phyloP scores from a whole-genome alignment of 2,888 invertebrate species.

The Hoplodrina ambigua region DNA sequence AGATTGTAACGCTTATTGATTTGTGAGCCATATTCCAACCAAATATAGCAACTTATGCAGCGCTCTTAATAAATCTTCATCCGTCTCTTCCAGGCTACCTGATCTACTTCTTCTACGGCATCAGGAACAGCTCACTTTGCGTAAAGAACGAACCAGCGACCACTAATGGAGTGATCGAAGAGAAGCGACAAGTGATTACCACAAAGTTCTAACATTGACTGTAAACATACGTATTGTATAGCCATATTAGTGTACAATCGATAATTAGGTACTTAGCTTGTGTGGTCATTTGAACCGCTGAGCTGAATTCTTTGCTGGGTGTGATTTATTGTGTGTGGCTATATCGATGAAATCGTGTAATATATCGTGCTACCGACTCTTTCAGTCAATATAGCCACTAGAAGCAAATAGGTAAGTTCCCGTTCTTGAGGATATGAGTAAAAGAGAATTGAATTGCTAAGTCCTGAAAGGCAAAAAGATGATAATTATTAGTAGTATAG shows the following conservation, averaged over 20 bases:
- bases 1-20: neutral
- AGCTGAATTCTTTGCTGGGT: neutral
- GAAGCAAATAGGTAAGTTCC: neutral
- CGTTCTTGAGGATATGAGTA: neutral
- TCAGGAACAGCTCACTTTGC: constrained; percentile 93
- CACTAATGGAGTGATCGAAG: constrained; percentile 64
- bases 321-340: too few relatives aligned
- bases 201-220: constrained; percentile 79
- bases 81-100: constrained; percentile 91
- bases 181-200: constrained; percentile 72
- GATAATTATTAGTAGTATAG: neutral
- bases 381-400: too few relatives aligned
- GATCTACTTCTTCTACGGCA: constrained; percentile 96
- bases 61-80: neutral
- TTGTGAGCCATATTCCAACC: neutral
- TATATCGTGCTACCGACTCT: too few relatives aligned
- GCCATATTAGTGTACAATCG: constrained; percentile 55
- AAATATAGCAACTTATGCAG: neutral
- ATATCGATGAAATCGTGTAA: too few relatives aligned
- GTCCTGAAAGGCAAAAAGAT: neutral
- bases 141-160: constrained; percentile 49
- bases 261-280: constrained; percentile 7
- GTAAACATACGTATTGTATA: constrained; percentile 28
- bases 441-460: neutral
- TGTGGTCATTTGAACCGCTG: neutral